phyloP scores from a whole-genome alignment of 2,113 vertebrate species.

The Percina caprodes region DNA sequence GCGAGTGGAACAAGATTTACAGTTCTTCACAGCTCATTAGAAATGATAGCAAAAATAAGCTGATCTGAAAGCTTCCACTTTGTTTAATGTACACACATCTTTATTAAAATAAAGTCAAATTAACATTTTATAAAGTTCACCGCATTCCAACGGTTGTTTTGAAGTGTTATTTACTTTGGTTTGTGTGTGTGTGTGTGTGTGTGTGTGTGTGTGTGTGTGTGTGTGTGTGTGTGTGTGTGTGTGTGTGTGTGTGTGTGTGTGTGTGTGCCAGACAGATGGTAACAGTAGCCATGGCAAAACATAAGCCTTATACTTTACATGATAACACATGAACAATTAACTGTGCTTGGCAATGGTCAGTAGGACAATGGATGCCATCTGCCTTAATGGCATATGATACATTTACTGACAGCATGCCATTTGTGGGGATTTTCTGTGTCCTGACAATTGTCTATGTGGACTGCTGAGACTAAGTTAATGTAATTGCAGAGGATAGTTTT shows the following conservation, averaged over 20 bases:
- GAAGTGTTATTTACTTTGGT: not conserved
- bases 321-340: not conserved
- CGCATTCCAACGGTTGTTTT: not conserved
- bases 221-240: not conserved
- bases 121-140: not conserved
- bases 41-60: not conserved
- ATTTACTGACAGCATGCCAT: slow-evolving; percentile 8
- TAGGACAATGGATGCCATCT: slow-evolving; percentile 8
- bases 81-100: not conserved
- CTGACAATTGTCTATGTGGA: slow-evolving; percentile 18
- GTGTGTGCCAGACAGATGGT: not conserved
- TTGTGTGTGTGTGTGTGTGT: no score
- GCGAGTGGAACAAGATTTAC: not conserved
- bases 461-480: slow-evolving; percentile 44
- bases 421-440: slow-evolving; percentile 18
- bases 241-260: not conserved
- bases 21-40: not conserved
- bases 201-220: no score
- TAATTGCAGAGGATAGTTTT: slow-evolving; percentile 40
- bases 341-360: slow-evolving; percentile 10
- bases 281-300: not conserved
- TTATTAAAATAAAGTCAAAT: not conserved
- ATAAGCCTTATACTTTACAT: not conserved
- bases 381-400: slow-evolving; percentile 21
- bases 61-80: not conserved